Percentiles rank a stretch among this genome's conserved stretches.
These are phyloP conservation scores for Aphidius colemani DNA, from an alignment of 2,888 invertebrate species.

Conservation along the genomic window DNA sequence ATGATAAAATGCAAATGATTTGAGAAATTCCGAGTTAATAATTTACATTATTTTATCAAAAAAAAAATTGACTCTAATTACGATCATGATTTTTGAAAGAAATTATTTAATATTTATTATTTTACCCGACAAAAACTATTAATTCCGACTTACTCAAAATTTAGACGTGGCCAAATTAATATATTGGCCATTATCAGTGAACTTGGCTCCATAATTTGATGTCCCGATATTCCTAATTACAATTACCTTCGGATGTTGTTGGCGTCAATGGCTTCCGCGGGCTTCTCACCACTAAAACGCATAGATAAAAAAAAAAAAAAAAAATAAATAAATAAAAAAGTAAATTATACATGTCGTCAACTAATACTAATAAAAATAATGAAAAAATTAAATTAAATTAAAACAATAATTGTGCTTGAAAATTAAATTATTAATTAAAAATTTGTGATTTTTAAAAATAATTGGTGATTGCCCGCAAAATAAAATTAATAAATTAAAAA, in stretches of 20 bases:
- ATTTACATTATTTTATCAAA: neutral
- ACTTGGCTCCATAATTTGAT: constrained; percentile 54
- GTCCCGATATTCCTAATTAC: constrained; percentile 60
- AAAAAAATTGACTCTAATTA: too few species aligned
- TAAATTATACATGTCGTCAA: neutral
- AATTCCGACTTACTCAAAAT: constrained; percentile 60
- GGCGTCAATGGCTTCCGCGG: constrained; percentile 62
- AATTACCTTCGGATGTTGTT: constrained; percentile 62
- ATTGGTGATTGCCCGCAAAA: constrained; percentile 5
- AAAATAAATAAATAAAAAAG: constrained; percentile 25
- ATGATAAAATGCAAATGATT: neutral
- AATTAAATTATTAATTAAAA: neutral
- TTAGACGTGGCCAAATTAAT: constrained; percentile 56
- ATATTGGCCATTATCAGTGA: constrained; percentile 54
- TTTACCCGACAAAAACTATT: constrained; percentile 49
- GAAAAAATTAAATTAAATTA: constrained; percentile 3
- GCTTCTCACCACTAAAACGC: constrained; percentile 63
- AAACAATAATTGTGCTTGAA: neutral
- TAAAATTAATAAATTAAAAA: neutral
- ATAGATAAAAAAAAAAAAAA: constrained; percentile 44
- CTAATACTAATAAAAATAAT: neutral
- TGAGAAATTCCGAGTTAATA: neutral
- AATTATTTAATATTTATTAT: neutral
- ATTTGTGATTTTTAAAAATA: neutral
- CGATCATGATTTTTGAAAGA: too few species aligned